Percentiles rank a stretch among this genome's conserved stretches.
These are phyloP conservation scores for Heloderma charlesbogerti DNA, from an alignment of 2,113 vertebrate genomes.

Conservation along the genomic window DNA sequence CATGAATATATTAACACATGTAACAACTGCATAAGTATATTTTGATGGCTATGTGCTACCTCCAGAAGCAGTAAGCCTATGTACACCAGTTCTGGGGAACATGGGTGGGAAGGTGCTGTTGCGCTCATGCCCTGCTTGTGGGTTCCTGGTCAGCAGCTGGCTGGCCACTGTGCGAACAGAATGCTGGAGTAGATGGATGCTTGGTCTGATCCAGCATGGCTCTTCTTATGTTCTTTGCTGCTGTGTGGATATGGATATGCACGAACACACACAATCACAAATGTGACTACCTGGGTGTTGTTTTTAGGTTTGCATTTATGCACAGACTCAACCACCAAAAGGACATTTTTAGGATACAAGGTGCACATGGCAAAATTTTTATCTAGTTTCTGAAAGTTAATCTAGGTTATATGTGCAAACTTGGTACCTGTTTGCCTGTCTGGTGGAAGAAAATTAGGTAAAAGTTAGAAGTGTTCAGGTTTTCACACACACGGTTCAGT, in stretches of 20 bases:
- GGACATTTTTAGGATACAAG: background rate
- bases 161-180: too few relatives aligned
- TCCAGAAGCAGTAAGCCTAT: too few relatives aligned
- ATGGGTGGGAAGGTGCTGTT: too few relatives aligned
- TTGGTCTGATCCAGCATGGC: too few relatives aligned
- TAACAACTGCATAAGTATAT: background rate
- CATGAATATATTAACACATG: background rate
- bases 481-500: background rate
- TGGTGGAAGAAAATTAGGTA: background rate
- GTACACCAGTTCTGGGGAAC: too few relatives aligned
- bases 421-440: background rate
- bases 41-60: too few relatives aligned
- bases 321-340: rapidly evolving
- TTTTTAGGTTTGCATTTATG: background rate
- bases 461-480: background rate
- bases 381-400: background rate
- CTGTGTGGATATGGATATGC: too few relatives aligned
- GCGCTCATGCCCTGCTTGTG: too few relatives aligned
- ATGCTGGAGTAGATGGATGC: too few relatives aligned
- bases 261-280: too few relatives aligned
- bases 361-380: background rate
- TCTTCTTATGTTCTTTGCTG: background rate
- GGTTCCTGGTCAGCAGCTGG: too few relatives aligned
- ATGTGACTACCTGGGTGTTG: too few relatives aligned
- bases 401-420: background rate